Percentiles rank a stretch among this genome's conserved stretches.
phyloP scores from a whole-genome alignment of 1,140 invertebrate genomes.

The Drosophila lacertosa region DNA sequence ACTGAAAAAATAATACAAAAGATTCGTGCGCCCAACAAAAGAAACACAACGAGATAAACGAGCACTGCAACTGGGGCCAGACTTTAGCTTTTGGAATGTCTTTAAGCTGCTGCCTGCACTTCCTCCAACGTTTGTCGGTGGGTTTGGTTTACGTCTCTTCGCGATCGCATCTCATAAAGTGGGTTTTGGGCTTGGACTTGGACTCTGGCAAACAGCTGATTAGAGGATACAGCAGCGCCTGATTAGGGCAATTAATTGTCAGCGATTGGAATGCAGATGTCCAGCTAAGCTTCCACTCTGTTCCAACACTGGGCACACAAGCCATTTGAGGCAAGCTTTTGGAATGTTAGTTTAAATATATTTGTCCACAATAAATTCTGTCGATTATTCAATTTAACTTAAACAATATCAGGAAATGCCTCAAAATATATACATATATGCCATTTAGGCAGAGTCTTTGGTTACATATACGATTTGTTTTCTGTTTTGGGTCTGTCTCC shows the following conservation, averaged over 20 bases:
- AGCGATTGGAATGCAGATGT: slow-evolving; percentile 43
- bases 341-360: no score
- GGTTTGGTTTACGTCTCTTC: slow-evolving; percentile 5
- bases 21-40: slow-evolving; percentile 69
- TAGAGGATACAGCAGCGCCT: slow-evolving; percentile 46
- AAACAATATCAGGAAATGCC: slow-evolving; percentile 28
- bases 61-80: no score
- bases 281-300: no score
- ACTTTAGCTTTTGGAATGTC: slow-evolving; percentile 34
- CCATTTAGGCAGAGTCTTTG: slow-evolving; percentile 2
- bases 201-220: slow-evolving; percentile 72
- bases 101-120: slow-evolving; percentile 34
- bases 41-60: slow-evolving; percentile 22
- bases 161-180: slow-evolving; percentile 47
- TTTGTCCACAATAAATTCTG: no score
- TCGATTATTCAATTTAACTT: no score
- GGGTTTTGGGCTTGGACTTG: slow-evolving; percentile 44
- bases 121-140: slow-evolving; percentile 9
- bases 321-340: slow-evolving; percentile 24
- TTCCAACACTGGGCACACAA: slow-evolving; percentile 42
- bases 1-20: slow-evolving; percentile 81
- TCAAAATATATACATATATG: background rate
- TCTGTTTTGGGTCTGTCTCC: slow-evolving; percentile 32
- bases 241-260: slow-evolving; percentile 76
- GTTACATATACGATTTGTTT: slow-evolving; percentile 27